Evolutionary conservation across 2,888 invertebrate genomes (phyloP), one percentile per base, ranked within the genome.

Genomic region (Eupithecia centaureata): DNA sequence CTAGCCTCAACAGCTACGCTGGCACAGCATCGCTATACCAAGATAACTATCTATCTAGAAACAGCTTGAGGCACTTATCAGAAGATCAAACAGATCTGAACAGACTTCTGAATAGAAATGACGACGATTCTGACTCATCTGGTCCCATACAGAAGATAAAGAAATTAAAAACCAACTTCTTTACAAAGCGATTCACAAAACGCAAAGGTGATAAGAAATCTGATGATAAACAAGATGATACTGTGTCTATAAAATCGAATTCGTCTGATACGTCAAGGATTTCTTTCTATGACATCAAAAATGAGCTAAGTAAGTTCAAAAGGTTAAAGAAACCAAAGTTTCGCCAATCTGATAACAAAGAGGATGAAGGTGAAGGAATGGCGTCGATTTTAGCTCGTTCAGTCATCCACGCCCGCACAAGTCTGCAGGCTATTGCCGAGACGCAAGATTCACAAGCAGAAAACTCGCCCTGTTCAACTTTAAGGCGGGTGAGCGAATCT

Each of bases 341-440:
- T 54, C 82, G 83, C 22, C 91, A 88, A 78, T 80, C 88, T 2
- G 75, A 77, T n/a, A 86, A 85, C 74, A 86, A 85, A 73, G 84
- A 86, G 61, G 94, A 93, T 38, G 93, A 94, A 76, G 94, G 94
- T 1, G 94, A 94, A 63, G 94, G 94, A 1, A 95, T 96, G 94
- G 95, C 95, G 0, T 95, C 95, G 15, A 90, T 95, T 58, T 86
- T 96, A 22, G 95, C 96, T 10, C 91, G 95, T 70, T 95, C 95
- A 2, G 94, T 96, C 1, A 94, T 95, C 75, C 94, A 94, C 65
- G 94, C 94, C 5, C 94, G 94, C 54, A 94, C 94, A 5, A 94
- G 94, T 79, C 86, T 95, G 18, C 94, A 94, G 70, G 93, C 94
- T 76, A 95, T 95, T 54, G 90, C 93, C 7, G 95, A 95, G 79